phyloP scores from a whole-genome alignment of 2,113 vertebrate genomes.

The Callithrix jacchus region DNA sequence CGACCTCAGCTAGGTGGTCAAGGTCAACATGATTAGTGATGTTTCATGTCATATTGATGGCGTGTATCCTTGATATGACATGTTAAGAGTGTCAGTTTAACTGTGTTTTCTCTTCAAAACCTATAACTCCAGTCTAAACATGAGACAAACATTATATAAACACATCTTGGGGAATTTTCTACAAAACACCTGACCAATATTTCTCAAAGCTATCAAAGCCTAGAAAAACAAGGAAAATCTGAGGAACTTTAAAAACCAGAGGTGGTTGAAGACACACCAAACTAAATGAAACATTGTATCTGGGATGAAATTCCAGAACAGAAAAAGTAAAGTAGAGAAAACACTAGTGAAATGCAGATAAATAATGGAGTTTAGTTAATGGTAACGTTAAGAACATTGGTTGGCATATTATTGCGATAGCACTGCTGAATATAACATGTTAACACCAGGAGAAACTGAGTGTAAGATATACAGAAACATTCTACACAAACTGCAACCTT shows the following conservation, averaged over 20 bases:
- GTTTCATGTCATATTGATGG: neutral
- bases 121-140: neutral
- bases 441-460: neutral
- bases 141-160: neutral
- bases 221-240: neutral
- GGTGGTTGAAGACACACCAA: neutral
- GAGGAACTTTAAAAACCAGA: neutral
- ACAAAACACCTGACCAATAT: neutral
- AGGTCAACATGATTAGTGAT: too few species aligned
- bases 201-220: neutral
- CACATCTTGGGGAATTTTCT: rapidly evolving
- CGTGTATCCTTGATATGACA: too few species aligned
- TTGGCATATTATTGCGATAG: neutral
- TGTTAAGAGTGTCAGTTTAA: too few species aligned
- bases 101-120: neutral
- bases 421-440: neutral
- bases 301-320: neutral
- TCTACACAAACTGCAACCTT: neutral
- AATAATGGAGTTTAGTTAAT: neutral
- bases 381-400: neutral
- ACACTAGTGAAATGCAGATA: neutral
- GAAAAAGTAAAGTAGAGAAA: neutral
- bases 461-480: neutral
- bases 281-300: too few species aligned
- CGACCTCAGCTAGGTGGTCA: too few species aligned